A percentile compares a stretch with the other conserved stretches of the same genome.
phyloP scores from a whole-genome alignment of 2,888 invertebrate genomes.

The Elaeidobius kamerunicus region DNA sequence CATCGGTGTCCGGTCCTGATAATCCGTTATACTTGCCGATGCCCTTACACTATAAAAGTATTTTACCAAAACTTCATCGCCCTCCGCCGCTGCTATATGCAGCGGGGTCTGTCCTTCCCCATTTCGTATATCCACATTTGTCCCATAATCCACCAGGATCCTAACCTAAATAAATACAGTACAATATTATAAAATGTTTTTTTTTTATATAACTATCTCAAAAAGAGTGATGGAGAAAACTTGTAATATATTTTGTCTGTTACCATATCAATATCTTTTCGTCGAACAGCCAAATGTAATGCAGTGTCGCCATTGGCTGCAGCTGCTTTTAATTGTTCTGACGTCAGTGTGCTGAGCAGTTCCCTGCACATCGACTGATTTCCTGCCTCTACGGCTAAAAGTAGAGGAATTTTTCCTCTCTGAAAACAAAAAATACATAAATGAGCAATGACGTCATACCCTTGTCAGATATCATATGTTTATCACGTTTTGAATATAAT shows the following conservation, averaged over 20 bases:
- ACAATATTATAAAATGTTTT: neutral
- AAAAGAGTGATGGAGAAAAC: no score
- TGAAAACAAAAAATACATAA: constrained; percentile 50
- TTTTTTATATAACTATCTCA: neutral
- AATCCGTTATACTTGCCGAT: constrained; percentile 91
- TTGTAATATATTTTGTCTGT: neutral
- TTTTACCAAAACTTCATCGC: constrained; percentile 91
- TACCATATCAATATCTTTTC: constrained; percentile 88
- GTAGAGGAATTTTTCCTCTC: constrained; percentile 91
- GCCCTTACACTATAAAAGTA: constrained; percentile 94
- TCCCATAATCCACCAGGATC: constrained; percentile 89
- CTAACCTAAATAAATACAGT: constrained; percentile 59
- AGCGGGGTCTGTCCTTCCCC: constrained; percentile 92
- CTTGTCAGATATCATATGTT: no score
- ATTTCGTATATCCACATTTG: constrained; percentile 88
- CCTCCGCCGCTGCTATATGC: constrained; percentile 94
- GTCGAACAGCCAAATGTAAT: constrained; percentile 90
- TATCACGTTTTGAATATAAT: no score
- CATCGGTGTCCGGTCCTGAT: constrained; percentile 90
- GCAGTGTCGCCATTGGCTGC: constrained; percentile 89
- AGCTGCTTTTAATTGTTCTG: constrained; percentile 82
- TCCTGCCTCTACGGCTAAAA: constrained; percentile 91
- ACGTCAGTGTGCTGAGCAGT: constrained; percentile 80
- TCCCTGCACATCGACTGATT: constrained; percentile 95
- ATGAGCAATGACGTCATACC: no score